Base-by-base conservation (phyloP, 2,888 invertebrate species). In the Drosophila histrio region DNA sequence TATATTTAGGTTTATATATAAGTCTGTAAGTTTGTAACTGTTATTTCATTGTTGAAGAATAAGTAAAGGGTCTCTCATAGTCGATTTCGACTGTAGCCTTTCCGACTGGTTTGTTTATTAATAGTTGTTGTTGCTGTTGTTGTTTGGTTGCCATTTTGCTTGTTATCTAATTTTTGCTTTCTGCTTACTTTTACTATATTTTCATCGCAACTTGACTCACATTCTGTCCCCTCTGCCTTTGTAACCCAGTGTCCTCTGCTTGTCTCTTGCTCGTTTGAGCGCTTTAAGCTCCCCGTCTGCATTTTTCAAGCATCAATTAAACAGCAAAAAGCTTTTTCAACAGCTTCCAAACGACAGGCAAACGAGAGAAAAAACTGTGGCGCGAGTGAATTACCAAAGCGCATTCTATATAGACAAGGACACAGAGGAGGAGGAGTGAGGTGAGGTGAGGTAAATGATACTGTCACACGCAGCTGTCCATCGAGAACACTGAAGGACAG, bases 251-350 rank as follows among this genome's bases (percentile, higher is more conserved):
- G 21, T 66, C 6, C 11, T 19, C 8, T 24, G 15, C 24, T 9
- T 15, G 22, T 47, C 50, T 24, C 13, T 41, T 43, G 41, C 53
- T 15, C 11, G 19, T 46, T 38, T 53, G 44, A 41, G 60, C 52
- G 34, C 69, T 61, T 75, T 58, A 75, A 78, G 65, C 71, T 70
- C 71, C 52, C 61, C 15, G 28, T 38, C 38, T 34, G 47, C 34
- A 60, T 57, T 58, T 72, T 72, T 72, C 57, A 77, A 77, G 77
- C 80, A 77, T 77, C 77, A 77, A 79, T 77, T 67, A 77, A 77
- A 68, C 62, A 65, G 68, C 26, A 61, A 65, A 68, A 65, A 77
- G 68, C 74, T 72, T 61, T 63, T 26, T 22, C 58, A 60, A 36
- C 65, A 38, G 65, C 26, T 54, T 32, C 28, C 62, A 46, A 28